Evolutionary conservation across 2,797 vertebrate species (phyloP).

Genomic region (Muscicapa striata): DNA sequence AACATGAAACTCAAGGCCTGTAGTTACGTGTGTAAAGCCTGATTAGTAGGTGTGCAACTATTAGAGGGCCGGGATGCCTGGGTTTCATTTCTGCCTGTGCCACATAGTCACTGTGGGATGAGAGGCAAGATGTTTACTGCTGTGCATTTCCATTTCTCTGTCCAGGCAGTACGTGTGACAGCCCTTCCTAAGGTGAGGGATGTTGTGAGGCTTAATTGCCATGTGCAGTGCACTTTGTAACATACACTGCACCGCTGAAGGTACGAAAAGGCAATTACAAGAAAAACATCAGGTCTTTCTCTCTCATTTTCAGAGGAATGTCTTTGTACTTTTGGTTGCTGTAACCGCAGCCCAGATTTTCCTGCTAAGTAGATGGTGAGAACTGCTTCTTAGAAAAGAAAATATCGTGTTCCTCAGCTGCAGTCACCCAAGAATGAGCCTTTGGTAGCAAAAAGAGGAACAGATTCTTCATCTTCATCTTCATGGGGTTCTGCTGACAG

Average conservation of each 20-base stretch:
- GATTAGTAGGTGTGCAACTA: background rate
- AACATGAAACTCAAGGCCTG: background rate
- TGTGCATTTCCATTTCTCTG: background rate
- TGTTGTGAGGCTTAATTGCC: background rate
- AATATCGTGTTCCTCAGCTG: background rate
- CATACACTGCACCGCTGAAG: background rate
- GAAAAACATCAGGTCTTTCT: background rate
- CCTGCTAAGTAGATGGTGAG: conserved; percentile 11
- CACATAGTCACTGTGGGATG: background rate
- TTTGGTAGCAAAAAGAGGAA: background rate
- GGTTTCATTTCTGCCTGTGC: background rate
- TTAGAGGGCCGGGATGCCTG: background rate
- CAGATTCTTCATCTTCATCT: background rate
- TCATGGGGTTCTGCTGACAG: background rate
- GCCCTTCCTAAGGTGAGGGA: background rate
- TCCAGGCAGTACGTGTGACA: background rate
- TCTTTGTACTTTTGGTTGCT: conserved; percentile 26
- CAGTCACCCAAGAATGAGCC: background rate
- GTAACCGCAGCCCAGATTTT: background rate
- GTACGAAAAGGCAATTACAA: conserved; percentile 43
- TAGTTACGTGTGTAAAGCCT: background rate
- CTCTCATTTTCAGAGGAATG: conserved; percentile 58
- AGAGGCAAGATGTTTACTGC: background rate
- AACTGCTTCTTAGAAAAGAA: background rate
- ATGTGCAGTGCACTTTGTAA: background rate